phyloP scores from a whole-genome alignment of 2,888 invertebrate species.

The Lordiphosa fenestrarum region DNA sequence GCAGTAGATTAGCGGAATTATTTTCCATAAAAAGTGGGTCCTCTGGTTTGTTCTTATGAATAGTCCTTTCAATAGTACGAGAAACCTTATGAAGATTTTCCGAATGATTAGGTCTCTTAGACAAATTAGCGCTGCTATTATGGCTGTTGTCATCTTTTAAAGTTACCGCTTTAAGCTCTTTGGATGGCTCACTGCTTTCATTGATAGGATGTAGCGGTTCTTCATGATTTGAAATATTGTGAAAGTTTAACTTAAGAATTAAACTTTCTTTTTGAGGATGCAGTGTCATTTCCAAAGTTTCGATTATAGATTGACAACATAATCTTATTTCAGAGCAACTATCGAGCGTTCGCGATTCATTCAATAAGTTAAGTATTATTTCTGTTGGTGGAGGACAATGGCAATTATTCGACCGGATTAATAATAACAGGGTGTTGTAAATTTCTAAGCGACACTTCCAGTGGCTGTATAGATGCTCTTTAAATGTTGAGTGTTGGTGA shows the following conservation, averaged over 20 bases:
- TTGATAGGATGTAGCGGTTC: background rate
- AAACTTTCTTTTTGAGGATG: conserved; percentile 22
- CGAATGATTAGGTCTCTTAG: background rate
- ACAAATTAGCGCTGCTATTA: background rate
- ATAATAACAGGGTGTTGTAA: conserved; percentile 6
- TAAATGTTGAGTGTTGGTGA: background rate
- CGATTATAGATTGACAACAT: background rate
- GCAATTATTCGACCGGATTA: conserved; percentile 14
- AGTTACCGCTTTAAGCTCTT: background rate
- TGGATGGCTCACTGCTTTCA: background rate
- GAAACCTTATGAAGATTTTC: background rate
- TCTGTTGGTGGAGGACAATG: conserved; percentile 19
- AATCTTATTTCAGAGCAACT: conserved; percentile 1
- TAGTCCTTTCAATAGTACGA: background rate
- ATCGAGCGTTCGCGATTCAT: conserved; percentile 9
- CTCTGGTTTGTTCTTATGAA: background rate
- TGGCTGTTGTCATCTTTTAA: background rate
- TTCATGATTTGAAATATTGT: background rate
- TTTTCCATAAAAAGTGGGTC: background rate
- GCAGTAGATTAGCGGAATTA: background rate
- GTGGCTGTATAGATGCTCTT: background rate
- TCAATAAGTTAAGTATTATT: conserved; percentile 16
- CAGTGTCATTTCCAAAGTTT: conserved; percentile 7
- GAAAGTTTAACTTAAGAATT: conserved; percentile 3
- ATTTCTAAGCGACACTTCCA: conserved; percentile 14